A percentile compares a stretch with the other conserved stretches of the same genome.
Conservation (phyloP, 2,888 invertebrate genomes). For the Caenorhabditis sp. region DNA sequence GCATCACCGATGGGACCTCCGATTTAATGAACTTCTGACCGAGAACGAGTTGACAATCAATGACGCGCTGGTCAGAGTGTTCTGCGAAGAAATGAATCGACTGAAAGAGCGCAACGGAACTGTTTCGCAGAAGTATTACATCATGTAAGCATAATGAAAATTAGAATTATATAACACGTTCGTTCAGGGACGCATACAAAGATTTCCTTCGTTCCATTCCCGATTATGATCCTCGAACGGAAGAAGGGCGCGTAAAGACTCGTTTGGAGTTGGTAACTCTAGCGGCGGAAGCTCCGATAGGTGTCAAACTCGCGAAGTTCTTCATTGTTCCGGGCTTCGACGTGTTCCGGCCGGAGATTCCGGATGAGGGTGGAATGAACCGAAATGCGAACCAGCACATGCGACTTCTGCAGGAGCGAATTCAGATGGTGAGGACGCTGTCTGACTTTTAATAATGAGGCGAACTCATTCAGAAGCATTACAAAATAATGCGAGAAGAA, state of each 20-base stretch:
- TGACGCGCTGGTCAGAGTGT: constrained; percentile 4
- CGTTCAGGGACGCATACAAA: constrained; percentile 10
- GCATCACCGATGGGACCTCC: constrained; percentile 28
- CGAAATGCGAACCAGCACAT: constrained; percentile 2
- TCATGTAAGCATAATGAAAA: constrained; percentile 4
- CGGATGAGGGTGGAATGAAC: neutral
- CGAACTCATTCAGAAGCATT: no score
- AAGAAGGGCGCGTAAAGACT: neutral
- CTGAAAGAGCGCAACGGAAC: constrained; percentile 11
- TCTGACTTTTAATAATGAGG: no score
- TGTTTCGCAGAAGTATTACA: neutral
- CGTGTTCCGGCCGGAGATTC: constrained; percentile 23
- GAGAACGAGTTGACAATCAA: neutral
- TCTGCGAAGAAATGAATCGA: constrained; percentile 1
- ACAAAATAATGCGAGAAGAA: constrained; percentile 19
- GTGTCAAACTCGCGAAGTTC: constrained; percentile 24
- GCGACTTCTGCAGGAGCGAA: constrained; percentile 16
- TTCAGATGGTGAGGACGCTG: constrained; percentile 1
- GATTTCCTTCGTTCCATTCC: constrained; percentile 21
- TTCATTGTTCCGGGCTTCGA: constrained; percentile 34
- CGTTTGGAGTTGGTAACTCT: constrained; percentile 23
- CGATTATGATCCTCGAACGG: neutral
- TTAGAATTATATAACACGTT: neutral
- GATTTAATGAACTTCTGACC: constrained; percentile 2
- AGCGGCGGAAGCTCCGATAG: constrained; percentile 16